Conservation (phyloP, 1,140 invertebrate species). For the Pogonus chalceus region DNA sequence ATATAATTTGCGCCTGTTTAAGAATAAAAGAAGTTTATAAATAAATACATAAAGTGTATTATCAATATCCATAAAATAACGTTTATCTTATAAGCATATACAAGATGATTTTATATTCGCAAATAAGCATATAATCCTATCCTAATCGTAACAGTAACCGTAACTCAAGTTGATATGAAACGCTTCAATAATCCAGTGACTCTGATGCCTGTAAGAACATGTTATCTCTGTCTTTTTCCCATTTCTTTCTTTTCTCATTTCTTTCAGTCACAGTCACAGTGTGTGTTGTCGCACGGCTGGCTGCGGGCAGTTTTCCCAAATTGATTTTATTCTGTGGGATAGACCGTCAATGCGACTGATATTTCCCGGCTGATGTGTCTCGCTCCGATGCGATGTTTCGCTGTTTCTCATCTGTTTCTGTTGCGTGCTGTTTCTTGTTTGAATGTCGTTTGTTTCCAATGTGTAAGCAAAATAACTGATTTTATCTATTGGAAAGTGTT, state of each 20-base stretch:
- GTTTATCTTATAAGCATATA: not conserved
- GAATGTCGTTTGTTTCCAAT: too few species aligned
- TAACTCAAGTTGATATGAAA: not conserved
- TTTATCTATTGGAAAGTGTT: too few species aligned
- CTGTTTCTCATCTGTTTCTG: too few species aligned
- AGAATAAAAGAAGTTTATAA: not conserved
- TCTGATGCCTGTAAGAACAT: not conserved
- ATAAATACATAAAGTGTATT: not conserved
- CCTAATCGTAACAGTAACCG: not conserved
- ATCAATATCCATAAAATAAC: not conserved
- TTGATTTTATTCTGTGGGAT: not conserved
- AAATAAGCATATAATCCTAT: not conserved
- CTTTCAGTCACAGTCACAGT: not conserved
- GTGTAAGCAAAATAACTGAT: too few species aligned
- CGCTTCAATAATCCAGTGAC: not conserved
- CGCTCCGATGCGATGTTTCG: too few species aligned
- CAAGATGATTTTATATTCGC: not conserved
- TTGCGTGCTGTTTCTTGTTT: too few species aligned
- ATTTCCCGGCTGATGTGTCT: not conserved
- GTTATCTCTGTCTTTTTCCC: not conserved
- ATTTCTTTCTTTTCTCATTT: not conserved
- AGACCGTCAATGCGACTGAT: not conserved
- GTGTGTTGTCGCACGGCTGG: not conserved
- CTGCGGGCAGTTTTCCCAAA: not conserved
- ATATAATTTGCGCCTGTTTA: not conserved